Percentiles rank a stretch among this genome's conserved stretches.
phyloP scores from a whole-genome alignment of 1,140 invertebrate species.

The Drosophila paulistorum region DNA sequence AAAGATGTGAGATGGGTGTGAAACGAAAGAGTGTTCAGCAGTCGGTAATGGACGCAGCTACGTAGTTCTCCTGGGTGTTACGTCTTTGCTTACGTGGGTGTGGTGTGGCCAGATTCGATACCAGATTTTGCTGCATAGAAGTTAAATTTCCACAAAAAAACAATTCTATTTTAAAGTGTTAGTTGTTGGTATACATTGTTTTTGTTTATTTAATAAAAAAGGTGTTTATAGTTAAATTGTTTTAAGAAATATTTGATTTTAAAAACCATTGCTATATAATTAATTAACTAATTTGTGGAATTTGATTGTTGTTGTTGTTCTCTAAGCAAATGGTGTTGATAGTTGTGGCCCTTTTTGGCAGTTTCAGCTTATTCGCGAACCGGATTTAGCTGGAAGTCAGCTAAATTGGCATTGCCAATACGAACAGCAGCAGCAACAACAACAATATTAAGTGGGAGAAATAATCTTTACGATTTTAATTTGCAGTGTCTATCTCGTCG shows the following conservation, averaged over 20 bases:
- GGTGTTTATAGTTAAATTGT: neutral
- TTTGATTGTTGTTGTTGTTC: constrained; percentile 49
- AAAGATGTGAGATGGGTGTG: no score
- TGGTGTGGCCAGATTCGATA: no score
- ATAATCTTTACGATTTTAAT: constrained; percentile 34
- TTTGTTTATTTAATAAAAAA: neutral
- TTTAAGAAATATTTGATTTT: constrained; percentile 23
- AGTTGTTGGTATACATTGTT: constrained; percentile 34
- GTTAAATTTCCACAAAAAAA: no score
- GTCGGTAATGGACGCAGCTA: no score
- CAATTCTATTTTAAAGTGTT: constrained; percentile 18
- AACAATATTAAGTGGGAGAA: neutral
- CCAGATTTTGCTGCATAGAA: neutral
- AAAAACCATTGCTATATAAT: constrained; percentile 21
- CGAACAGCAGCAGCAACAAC: constrained; percentile 38
- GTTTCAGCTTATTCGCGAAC: constrained; percentile 24
- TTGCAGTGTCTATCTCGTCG: constrained; percentile 53
- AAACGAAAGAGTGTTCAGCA: no score
- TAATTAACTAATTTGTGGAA: constrained; percentile 43
- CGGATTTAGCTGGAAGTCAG: constrained; percentile 46
- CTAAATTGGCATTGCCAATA: constrained; percentile 14
- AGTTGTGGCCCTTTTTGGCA: constrained; percentile 18
- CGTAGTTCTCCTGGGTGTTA: no score
- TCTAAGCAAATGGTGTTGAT: constrained; percentile 27
- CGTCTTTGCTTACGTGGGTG: no score